phyloP scores from a whole-genome alignment of 2,797 vertebrate species.

The Novumbra hubbsi region DNA sequence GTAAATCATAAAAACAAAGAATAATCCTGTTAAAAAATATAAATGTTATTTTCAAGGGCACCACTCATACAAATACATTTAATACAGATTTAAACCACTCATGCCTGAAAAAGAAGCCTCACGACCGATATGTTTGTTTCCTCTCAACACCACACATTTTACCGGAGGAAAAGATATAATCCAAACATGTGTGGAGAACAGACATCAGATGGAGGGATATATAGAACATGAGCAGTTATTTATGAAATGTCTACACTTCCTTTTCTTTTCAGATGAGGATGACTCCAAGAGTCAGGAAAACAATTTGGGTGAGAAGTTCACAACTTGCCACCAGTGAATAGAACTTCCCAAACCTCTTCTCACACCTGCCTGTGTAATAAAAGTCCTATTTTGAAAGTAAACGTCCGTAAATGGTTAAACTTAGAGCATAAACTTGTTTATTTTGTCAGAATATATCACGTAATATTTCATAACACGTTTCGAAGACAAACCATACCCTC shows the following conservation, averaged over 20 bases:
- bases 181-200: background rate
- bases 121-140: background rate
- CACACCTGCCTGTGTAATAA: constrained; percentile 43
- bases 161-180: background rate
- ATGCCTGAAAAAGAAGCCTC: background rate
- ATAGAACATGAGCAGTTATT: constrained; percentile 41
- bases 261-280: constrained; percentile 80
- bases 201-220: background rate
- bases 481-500: background rate
- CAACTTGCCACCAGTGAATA: constrained; percentile 53
- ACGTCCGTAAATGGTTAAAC: constrained; percentile 4
- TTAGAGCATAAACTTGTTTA: background rate
- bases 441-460: background rate
- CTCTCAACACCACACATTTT: background rate
- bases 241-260: constrained; percentile 62
- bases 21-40: background rate
- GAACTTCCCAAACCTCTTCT: constrained; percentile 38
- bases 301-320: constrained; percentile 75
- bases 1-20: background rate
- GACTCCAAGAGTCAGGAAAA: constrained; percentile 77
- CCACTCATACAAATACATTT: background rate
- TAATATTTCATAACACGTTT: constrained; percentile 8
- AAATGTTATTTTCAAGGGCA: background rate
- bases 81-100: constrained; percentile 1
- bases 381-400: constrained; percentile 10